Conservation (phyloP, 2,113 vertebrate genomes). For the Archilochus colubris region DNA sequence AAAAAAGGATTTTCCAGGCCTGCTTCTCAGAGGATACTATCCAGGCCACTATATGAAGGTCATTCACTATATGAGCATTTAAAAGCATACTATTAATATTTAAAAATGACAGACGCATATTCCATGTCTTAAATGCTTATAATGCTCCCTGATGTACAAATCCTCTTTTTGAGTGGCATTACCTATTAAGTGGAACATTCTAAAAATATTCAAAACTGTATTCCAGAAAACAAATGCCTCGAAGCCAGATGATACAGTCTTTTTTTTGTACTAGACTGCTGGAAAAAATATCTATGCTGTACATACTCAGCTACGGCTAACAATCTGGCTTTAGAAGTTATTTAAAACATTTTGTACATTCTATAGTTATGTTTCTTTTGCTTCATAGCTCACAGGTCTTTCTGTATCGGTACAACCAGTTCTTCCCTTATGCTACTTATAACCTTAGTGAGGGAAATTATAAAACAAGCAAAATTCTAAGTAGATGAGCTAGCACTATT, state of each 20-base stretch:
- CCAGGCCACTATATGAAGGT: not conserved
- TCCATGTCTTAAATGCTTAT: slow-evolving; percentile 7
- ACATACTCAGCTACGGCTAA: not conserved
- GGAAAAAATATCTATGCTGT: not conserved
- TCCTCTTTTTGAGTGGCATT: slow-evolving; percentile 7
- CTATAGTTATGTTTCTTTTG: not conserved
- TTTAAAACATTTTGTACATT: not conserved
- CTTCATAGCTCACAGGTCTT: not conserved
- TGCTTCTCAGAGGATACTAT: not conserved
- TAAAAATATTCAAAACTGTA: slow-evolving; percentile 11
- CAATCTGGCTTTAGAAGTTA: not conserved
- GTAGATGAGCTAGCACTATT: not conserved
- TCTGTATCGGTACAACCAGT: not conserved
- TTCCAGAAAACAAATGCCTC: slow-evolving; percentile 7
- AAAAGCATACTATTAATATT: not conserved
- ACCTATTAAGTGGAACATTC: not conserved
- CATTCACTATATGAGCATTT: not conserved
- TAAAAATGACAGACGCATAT: not conserved
- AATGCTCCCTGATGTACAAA: slow-evolving; percentile 5
- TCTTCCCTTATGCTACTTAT: not conserved
- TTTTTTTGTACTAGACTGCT: not conserved
- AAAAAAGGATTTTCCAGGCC: not conserved
- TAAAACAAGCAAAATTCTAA: not conserved
- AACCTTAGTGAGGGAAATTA: not conserved
- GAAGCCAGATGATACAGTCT: not conserved